A percentile compares a stretch with the other conserved stretches of the same genome.
phyloP scores from a whole-genome alignment of 2,888 invertebrate species.

The Campaea margaritaria region DNA sequence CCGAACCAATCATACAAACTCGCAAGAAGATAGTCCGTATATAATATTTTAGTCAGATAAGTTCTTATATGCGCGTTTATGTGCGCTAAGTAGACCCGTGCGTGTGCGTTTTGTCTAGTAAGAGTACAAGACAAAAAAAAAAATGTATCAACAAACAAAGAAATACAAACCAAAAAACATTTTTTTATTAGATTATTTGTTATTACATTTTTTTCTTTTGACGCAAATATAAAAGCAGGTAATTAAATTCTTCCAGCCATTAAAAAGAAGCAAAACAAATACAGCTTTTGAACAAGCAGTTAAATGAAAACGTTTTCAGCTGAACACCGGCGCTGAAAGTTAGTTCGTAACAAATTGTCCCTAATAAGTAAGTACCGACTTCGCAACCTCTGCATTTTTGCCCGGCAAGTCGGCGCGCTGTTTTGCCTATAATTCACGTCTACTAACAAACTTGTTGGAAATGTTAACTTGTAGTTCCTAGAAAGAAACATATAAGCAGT shows the following conservation, averaged over 20 bases:
- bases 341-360: slow-evolving; percentile 54
- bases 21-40: no score
- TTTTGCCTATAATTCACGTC: slow-evolving; percentile 47
- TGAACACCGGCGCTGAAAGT: slow-evolving; percentile 38
- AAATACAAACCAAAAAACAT: no score
- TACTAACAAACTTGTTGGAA: slow-evolving; percentile 37
- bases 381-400: slow-evolving; percentile 52
- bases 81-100: no score
- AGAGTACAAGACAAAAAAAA: no score
- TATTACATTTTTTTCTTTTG: no score
- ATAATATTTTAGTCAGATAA: no score
- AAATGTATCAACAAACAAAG: no score
- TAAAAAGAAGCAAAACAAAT: slow-evolving; percentile 9
- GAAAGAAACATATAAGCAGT: no score
- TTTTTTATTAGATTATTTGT: no score
- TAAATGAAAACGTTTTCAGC: slow-evolving; percentile 44
- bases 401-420: slow-evolving; percentile 24
- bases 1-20: no score
- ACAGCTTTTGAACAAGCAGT: slow-evolving; percentile 35
- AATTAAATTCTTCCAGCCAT: slow-evolving; percentile 1
- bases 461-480: slow-evolving; percentile 2
- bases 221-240: not conserved
- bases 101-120: no score
- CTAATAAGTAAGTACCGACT: slow-evolving; percentile 47
- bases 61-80: no score